Base-by-base conservation (phyloP, 2,113 vertebrate species). In the Halichoerus grypus region DNA sequence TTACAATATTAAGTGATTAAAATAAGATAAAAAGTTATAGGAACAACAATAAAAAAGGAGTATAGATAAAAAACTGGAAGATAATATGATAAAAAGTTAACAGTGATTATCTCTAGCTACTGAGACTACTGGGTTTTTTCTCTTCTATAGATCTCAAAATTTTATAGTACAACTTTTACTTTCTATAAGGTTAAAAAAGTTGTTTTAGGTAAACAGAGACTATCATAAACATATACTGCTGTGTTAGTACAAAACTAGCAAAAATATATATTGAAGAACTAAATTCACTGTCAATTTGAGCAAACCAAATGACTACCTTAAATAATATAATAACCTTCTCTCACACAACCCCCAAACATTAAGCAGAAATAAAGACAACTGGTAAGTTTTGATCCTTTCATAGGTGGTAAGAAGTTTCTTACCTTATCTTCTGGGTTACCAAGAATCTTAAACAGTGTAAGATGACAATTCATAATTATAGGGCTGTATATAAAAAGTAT, bases 31-130 rank as follows among this genome's bases (percentile, higher is more conserved):
- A 95, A 51, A 80, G 39, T 61, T 88, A 90, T 4, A 85, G 26
- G 61, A 92, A 91, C 31, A 90, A 87, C 36, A 84, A 80, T 13
- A 77, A 87, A 87, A 90, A 59, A 36, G 69, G 94, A 95, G 18
- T 59, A 74, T n/a, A 85, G 59, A 83, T 36, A 85, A 57, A 96
- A 89, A 7, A 51, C 15, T 80, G 51, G 46, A 94, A 88, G 36
- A 89, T 94, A 89, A 91, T 81, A 92, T 31, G 53, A 83, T 13
- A 90, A 94, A 98, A 92, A 79, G 15, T 93, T 93, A 84, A 96
- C 36, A 94, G 63, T 63, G 24, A 94, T 96, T 85, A 88, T 76
- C 26, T 94, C n/a, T 53, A 88, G 33, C 7, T 88, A 10, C 36
- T 71, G 13, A 1, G 14, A 83, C 9, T 94, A 51, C 4, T 51